These are phyloP conservation scores for Dicaeum eximium DNA, from an alignment of 2,113 vertebrate genomes.

Conservation along the genomic window DNA sequence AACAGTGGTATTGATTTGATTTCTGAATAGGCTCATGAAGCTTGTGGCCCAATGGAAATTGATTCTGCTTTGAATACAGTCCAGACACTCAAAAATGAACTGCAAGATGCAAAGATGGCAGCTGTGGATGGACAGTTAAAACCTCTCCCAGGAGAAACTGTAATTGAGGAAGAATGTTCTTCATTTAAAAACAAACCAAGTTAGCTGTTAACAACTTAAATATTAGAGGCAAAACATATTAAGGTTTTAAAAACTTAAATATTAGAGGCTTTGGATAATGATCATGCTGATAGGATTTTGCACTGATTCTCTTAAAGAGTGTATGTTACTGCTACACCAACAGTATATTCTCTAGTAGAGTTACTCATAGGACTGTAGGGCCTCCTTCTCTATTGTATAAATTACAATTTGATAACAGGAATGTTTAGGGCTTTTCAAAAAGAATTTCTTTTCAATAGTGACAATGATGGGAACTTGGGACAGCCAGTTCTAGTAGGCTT, in stretches of 20 bases:
- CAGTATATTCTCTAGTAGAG: background rate
- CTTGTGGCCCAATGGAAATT: slow-evolving; percentile 96
- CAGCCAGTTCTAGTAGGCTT: background rate
- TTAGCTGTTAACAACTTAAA: slow-evolving; percentile 13
- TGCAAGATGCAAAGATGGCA: slow-evolving; percentile 96
- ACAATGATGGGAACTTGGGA: background rate
- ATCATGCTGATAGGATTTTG: background rate
- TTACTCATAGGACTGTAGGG: background rate
- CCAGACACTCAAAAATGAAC: slow-evolving; percentile 90
- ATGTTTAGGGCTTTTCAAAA: background rate
- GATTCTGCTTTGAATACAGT: slow-evolving; percentile 94
- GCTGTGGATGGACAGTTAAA: slow-evolving; percentile 88
- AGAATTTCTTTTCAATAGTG: background rate
- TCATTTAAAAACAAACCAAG: slow-evolving; percentile 33
- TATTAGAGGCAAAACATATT: background rate
- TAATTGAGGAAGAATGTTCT: slow-evolving; percentile 58
- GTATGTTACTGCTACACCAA: background rate
- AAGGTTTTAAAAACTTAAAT: background rate
- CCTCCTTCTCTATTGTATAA: background rate
- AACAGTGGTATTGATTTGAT: background rate
- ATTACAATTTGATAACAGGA: background rate
- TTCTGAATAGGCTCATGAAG: slow-evolving; percentile 88
- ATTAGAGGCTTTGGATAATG: background rate
- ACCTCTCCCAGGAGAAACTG: slow-evolving; percentile 96
- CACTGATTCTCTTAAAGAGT: background rate